Conservation (phyloP, 1,140 invertebrate species). For the Drosophila nebulosa region DNA sequence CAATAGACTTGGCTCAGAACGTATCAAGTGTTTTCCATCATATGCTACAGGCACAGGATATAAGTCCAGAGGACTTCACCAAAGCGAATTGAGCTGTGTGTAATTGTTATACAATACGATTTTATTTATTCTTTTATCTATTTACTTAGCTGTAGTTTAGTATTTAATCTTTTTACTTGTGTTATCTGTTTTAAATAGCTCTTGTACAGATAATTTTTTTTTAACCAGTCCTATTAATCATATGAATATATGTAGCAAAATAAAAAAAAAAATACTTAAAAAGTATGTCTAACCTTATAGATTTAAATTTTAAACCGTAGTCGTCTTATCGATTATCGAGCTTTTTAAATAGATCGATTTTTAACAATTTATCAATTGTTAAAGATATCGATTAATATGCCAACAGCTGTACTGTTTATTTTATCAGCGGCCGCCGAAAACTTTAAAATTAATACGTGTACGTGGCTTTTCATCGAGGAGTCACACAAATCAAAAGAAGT, state of each 20-base stretch:
- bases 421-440: slow-evolving; percentile 28
- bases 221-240: too few species aligned
- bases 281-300: too few species aligned
- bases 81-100: slow-evolving; percentile 24
- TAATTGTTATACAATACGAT: not conserved
- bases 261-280: too few species aligned
- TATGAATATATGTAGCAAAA: not conserved
- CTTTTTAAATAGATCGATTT: too few species aligned
- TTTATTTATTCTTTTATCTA: not conserved
- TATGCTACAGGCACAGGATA: slow-evolving; percentile 84
- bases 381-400: too few species aligned
- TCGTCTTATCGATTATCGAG: too few species aligned
- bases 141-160: not conserved
- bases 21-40: slow-evolving; percentile 87
- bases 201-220: not conserved
- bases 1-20: slow-evolving; percentile 87
- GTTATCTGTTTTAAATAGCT: not conserved
- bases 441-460: slow-evolving; percentile 42
- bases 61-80: slow-evolving; percentile 54
- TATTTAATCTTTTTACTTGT: not conserved
- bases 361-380: too few species aligned
- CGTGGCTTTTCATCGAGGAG: slow-evolving; percentile 41
- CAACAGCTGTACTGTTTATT: not conserved
- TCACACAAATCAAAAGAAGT: slow-evolving; percentile 46
- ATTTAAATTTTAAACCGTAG: too few species aligned